These are phyloP conservation scores for Zeus faber DNA, from an alignment of 2,113 vertebrate species.

Conservation along the genomic window DNA sequence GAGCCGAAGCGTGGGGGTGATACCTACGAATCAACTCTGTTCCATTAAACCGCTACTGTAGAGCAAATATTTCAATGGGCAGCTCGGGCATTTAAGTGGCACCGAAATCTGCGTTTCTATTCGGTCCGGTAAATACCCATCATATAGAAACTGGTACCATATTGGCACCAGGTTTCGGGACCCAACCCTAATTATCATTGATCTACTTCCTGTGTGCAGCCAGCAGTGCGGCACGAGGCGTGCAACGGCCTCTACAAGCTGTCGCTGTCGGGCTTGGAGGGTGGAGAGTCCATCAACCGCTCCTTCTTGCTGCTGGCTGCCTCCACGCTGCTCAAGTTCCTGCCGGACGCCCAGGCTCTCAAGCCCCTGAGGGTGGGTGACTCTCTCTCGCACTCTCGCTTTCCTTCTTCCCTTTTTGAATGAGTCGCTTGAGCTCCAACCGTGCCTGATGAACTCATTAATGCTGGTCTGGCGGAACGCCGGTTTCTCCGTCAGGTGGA, in stretches of 20 bases:
- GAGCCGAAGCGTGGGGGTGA: too few species aligned
- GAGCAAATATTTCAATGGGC: too few species aligned
- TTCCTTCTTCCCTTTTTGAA: neutral
- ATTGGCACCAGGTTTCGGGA: too few species aligned
- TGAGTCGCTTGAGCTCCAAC: neutral
- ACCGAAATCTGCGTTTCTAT: too few species aligned
- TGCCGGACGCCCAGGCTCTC: conserved; percentile 94
- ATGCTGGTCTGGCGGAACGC: too few species aligned
- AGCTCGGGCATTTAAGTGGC: too few species aligned
- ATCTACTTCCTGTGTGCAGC: conserved; percentile 62
- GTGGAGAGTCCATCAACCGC: conserved; percentile 94
- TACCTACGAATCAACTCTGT: too few species aligned
- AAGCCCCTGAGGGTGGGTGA: conserved; percentile 86
- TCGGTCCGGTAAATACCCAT: too few species aligned
- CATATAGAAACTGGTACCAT: too few species aligned
- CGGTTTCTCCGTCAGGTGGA: too few species aligned
- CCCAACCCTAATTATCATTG: neutral
- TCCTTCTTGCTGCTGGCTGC: conserved; percentile 95
- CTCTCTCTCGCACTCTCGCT: neutral
- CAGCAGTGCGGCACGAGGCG: conserved; percentile 94
- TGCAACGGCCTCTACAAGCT: conserved; percentile 97
- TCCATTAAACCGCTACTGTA: too few species aligned
- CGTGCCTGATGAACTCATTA: too few species aligned
- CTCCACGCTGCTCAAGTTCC: conserved; percentile 95
- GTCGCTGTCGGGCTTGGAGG: conserved; percentile 92